These are phyloP conservation scores for Nibea coibor DNA, from an alignment of 2,113 vertebrate genomes.

Conservation along the genomic window DNA sequence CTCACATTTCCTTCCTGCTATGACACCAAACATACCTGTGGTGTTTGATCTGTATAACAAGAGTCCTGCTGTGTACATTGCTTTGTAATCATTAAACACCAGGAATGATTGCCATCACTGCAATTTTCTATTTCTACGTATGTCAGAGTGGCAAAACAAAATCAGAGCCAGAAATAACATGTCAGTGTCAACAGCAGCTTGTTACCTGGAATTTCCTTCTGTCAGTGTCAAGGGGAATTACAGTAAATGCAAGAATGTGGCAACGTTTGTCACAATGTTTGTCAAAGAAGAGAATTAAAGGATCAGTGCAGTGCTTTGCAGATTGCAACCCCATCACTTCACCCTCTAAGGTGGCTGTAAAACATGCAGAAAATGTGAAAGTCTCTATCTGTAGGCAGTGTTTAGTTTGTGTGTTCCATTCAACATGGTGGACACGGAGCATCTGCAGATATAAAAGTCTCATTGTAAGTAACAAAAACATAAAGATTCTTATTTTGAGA, in stretches of 20 bases:
- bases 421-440: too few relatives aligned
- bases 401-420: too few relatives aligned
- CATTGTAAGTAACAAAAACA: too few relatives aligned
- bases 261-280: background rate
- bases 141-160: background rate
- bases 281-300: background rate
- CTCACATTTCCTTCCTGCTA: background rate
- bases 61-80: background rate
- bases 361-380: too few relatives aligned
- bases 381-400: too few relatives aligned
- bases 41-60: background rate
- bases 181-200: background rate
- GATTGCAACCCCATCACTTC: too few relatives aligned
- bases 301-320: too few relatives aligned
- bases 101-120: background rate
- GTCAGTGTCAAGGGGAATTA: background rate
- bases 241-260: background rate
- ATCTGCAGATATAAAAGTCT: too few relatives aligned
- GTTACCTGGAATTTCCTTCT: constrained; percentile 23
- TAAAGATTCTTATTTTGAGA: too few relatives aligned
- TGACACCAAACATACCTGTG: background rate
- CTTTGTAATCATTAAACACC: background rate
- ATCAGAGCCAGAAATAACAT: background rate
- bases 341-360: too few relatives aligned
- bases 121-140: too few relatives aligned